A percentile compares a stretch with the other conserved stretches of the same genome.
Evolutionary conservation across 2,888 invertebrate species (phyloP).

Genomic region (Hirtodrosophila confusa): DNA sequence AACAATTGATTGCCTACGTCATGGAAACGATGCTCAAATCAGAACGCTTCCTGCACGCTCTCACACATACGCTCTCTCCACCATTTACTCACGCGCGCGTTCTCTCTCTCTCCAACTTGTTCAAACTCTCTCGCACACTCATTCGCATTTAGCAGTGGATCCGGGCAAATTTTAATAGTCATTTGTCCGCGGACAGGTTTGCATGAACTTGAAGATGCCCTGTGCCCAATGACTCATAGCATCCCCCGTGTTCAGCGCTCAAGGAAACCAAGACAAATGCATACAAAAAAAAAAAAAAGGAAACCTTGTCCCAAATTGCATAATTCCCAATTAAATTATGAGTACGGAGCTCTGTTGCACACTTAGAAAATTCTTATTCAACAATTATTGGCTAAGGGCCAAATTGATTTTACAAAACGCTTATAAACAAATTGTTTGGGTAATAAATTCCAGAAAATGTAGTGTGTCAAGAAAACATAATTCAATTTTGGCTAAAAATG

Average conservation of each 20-base stretch:
- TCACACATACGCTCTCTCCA: background rate
- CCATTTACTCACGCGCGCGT: background rate
- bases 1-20: conserved; percentile 48
- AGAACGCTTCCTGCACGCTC: conserved; percentile 27
- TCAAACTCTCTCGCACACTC: background rate
- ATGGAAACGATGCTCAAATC: conserved; percentile 32
- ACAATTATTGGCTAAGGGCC: conserved; percentile 56
- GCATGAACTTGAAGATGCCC: conserved; percentile 55
- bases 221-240: conserved; percentile 42
- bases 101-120: background rate
- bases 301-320: conserved; percentile 57
- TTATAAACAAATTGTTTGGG: conserved; percentile 20
- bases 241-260: background rate
- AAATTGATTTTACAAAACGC: conserved; percentile 26
- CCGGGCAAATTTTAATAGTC: conserved; percentile 41
- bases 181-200: conserved; percentile 47
- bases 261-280: conserved; percentile 1
- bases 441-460: conserved; percentile 42
- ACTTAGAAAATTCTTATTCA: conserved; percentile 32
- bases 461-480: conserved; percentile 32
- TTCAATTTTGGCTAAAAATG: conserved; percentile 22
- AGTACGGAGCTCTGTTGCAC: conserved; percentile 22
- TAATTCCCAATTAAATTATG: conserved; percentile 40
- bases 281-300: conserved; percentile 2
- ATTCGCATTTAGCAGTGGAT: conserved; percentile 10